Percentiles rank a stretch among this genome's conserved stretches.
phyloP scores from a whole-genome alignment of 2,113 vertebrate genomes.

The Callipepla squamata region DNA sequence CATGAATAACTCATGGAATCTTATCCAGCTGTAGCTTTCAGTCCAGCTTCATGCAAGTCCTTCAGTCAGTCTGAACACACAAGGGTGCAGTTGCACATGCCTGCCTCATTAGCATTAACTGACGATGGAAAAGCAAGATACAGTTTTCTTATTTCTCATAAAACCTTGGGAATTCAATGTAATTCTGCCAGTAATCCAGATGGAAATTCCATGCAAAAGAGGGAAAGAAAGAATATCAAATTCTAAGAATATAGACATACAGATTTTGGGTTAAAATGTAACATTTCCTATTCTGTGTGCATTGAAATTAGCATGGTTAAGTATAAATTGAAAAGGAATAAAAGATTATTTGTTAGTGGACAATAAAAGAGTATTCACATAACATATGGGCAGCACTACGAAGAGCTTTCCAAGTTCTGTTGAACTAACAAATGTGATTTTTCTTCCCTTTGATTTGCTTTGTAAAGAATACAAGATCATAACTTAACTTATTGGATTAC shows the following conservation, averaged over 20 bases:
- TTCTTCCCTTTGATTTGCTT: background rate
- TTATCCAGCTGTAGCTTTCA: slow-evolving; percentile 23
- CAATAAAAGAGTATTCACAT: slow-evolving; percentile 37
- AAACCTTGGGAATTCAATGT: slow-evolving; percentile 21
- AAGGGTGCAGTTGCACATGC: background rate
- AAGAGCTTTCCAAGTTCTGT: slow-evolving; percentile 24
- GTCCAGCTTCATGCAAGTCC: background rate
- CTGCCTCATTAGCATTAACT: background rate
- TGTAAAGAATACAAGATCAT: background rate
- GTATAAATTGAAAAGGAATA: slow-evolving; percentile 32
- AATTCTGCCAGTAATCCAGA: slow-evolving; percentile 33
- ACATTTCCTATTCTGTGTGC: slow-evolving; percentile 23
- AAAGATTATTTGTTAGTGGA: slow-evolving; percentile 19
- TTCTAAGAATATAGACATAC: background rate
- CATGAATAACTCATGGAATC: slow-evolving; percentile 41
- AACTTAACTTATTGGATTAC: background rate
- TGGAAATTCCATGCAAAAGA: background rate
- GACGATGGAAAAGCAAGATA: background rate
- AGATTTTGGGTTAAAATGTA: slow-evolving; percentile 12
- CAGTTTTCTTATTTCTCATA: slow-evolving; percentile 12
- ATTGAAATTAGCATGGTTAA: slow-evolving; percentile 39
- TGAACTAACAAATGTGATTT: background rate
- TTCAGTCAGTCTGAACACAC: background rate
- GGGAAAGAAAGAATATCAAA: background rate
- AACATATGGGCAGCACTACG: background rate